These are phyloP conservation scores for Glyptemys insculpta DNA, from an alignment of 2,797 vertebrate species.

Conservation along the genomic window DNA sequence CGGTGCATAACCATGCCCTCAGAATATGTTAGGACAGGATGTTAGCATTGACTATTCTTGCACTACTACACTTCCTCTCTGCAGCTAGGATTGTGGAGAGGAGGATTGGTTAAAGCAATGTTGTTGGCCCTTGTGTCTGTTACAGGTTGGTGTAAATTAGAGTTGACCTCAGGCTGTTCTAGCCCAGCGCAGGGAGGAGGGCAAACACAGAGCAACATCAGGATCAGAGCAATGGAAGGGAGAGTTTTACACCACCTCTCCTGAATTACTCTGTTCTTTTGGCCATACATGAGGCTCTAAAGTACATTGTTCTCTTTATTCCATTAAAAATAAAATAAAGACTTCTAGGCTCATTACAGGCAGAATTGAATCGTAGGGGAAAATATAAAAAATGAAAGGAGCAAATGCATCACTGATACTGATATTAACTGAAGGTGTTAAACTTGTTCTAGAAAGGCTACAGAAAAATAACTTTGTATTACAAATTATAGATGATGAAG, in stretches of 20 bases:
- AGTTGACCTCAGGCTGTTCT: not conserved
- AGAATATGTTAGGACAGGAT: not conserved
- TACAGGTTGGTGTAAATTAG: not conserved
- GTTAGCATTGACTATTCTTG: not conserved
- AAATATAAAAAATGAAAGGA: not conserved
- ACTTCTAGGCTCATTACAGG: no score
- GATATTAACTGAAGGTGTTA: not conserved
- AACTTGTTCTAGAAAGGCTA: not conserved
- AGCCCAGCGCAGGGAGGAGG: not conserved
- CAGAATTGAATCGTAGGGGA: not conserved
- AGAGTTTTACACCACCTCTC: not conserved
- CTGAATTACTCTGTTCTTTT: not conserved
- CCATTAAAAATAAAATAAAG: no score
- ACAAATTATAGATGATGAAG: not conserved
- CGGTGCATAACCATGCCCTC: not conserved
- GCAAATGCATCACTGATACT: not conserved
- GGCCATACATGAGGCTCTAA: no score
- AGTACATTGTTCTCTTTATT: no score
- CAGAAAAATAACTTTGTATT: not conserved
- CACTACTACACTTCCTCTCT: not conserved
- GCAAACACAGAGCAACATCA: not conserved
- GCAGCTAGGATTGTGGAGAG: not conserved
- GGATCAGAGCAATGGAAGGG: not conserved
- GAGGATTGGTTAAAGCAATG: not conserved
- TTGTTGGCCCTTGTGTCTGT: not conserved